Conservation (phyloP, 2,113 vertebrate genomes). For the Lophotis ruficrista region DNA sequence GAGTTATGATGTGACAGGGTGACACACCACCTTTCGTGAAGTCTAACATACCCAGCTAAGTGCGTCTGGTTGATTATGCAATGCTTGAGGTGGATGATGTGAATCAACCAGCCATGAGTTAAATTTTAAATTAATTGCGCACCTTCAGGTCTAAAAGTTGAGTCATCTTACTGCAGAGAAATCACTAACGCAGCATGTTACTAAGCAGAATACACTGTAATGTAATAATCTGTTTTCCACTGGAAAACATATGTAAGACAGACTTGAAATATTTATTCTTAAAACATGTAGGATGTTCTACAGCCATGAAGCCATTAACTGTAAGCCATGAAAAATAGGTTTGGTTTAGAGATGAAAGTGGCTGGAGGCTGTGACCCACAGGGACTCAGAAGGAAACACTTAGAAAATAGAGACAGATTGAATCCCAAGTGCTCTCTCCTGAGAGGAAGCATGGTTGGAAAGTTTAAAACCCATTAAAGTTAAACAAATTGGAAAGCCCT, state of each 20-base stretch:
- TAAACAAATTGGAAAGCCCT: slow-evolving; percentile 67
- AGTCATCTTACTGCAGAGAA: not conserved
- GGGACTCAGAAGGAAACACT: slow-evolving; percentile 56
- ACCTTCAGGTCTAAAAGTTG: not conserved
- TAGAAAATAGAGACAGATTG: slow-evolving; percentile 52
- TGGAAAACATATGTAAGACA: slow-evolving; percentile 13
- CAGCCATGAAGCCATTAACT: slow-evolving; percentile 1
- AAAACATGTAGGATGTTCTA: slow-evolving; percentile 36
- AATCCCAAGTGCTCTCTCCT: slow-evolving; percentile 45
- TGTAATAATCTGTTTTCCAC: slow-evolving; percentile 11
- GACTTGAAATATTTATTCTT: slow-evolving; percentile 32
- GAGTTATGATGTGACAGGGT: not conserved
- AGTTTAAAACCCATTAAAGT: slow-evolving; percentile 62
- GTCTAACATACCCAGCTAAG: not conserved
- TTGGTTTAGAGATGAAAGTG: slow-evolving; percentile 34
- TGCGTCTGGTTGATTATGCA: not conserved
- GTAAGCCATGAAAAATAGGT: slow-evolving; percentile 10
- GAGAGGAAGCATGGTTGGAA: slow-evolving; percentile 53
- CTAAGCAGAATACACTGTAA: not conserved
- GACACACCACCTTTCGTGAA: not conserved
- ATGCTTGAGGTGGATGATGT: not conserved
- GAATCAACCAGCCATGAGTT: not conserved
- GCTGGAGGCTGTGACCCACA: slow-evolving; percentile 26
- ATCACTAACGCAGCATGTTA: not conserved
- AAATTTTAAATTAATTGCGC: slow-evolving; percentile 24